Evolutionary conservation across 2,888 invertebrate species (phyloP), one percentile per base, ranked within the genome.

Genomic region (Orchestes rusci): DNA sequence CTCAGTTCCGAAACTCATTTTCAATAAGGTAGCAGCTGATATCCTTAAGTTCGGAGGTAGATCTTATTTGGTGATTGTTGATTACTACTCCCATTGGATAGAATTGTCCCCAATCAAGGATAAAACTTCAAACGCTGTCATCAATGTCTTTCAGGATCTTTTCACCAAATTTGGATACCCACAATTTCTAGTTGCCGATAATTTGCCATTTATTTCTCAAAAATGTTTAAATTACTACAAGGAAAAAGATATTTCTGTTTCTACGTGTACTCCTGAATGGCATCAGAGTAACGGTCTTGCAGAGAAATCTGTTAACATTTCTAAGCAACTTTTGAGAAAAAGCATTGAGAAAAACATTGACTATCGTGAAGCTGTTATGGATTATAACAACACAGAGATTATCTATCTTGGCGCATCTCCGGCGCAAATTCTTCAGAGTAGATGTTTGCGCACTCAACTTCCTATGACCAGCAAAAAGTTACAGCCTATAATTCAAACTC

Each of bases 11-110:
- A 17, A 35, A n/a, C 12, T 35, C 3, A 4, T 12, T 7, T 35
- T 19, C n/a, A 12, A 12, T 10, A 35, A n/a, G 8, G 15, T 35
- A n/a, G 35, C 35, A 19, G 17, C 16, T 19, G 35, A 35, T 8
- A 35, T 19, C 12, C 20, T 17, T n/a, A 20, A 35, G 16, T 4
- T 13, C 5, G 12, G 8, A 31, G 33, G 33, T 15, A 33, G 16
- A 16, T 3, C 33, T 13, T 13, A 33, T 16, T n/a, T 36, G 20
- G 36, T 36, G 20, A 15, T 36, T 4, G 10, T 23, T 7, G 36
- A 36, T 16, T 20, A 36, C 16, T 36, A 12, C 7, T n/a, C 19
- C 10, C n/a, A 36, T 4, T 38, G 28, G 28, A 16, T 27, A 12
- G 38, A 38, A 28, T 15, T 38, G 4, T 16, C 16, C 13, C 13